phyloP scores from a whole-genome alignment of 1,140 invertebrate species.

The Neodiprion lecontei region DNA sequence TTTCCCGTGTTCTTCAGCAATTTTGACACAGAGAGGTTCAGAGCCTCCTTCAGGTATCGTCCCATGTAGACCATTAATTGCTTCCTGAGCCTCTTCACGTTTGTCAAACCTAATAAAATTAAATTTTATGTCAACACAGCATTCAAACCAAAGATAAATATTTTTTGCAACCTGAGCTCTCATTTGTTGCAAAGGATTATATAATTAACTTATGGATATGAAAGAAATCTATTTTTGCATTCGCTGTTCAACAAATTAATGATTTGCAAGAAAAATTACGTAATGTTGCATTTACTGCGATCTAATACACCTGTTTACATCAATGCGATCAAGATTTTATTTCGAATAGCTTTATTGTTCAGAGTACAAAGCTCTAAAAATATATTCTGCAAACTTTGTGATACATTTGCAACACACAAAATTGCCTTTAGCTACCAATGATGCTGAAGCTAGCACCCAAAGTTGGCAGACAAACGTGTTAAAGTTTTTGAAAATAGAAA shows the following conservation, averaged over 20 bases:
- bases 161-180: background rate
- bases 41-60: constrained; percentile 83
- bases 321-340: no score
- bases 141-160: constrained; percentile 26
- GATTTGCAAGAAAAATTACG: background rate
- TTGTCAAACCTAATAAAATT: constrained; percentile 72
- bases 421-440: no score
- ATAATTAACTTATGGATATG: no score
- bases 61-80: constrained; percentile 85
- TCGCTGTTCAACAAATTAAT: background rate
- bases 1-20: constrained; percentile 93
- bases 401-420: no score
- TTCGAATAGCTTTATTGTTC: no score
- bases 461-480: no score
- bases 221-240: no score
- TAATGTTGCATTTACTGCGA: background rate
- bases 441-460: no score
- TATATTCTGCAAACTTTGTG: no score
- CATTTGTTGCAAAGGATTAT: no score
- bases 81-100: constrained; percentile 86
- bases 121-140: constrained; percentile 17
- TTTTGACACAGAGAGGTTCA: constrained; percentile 84
- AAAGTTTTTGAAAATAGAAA: no score
- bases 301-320: background rate
- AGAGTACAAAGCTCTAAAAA: no score